Percentiles rank a stretch among this genome's conserved stretches.
phyloP scores from a whole-genome alignment of 1,140 invertebrate genomes.

The Procambarus clarkii region DNA sequence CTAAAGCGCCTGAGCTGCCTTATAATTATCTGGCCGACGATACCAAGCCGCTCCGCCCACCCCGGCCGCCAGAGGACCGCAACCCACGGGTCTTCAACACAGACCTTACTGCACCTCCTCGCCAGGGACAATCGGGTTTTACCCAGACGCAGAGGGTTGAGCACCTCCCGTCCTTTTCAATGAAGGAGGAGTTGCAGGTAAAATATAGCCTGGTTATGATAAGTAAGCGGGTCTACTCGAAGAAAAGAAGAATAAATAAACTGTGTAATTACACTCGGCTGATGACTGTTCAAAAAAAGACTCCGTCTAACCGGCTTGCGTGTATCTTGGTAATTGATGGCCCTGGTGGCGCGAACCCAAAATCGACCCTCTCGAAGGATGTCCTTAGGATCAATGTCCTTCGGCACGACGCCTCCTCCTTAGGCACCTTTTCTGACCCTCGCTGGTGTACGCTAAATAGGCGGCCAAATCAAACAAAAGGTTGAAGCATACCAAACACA shows the following conservation, averaged over 20 bases:
- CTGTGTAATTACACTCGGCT: conserved; percentile 66
- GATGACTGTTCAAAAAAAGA: conserved; percentile 63
- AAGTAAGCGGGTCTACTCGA: conserved; percentile 68
- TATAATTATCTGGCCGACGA: conserved; percentile 66
- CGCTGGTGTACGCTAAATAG: conserved; percentile 61
- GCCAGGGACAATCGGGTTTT: background rate
- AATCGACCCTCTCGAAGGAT: background rate
- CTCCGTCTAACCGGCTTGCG: conserved; percentile 32
- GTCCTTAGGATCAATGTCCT: conserved; percentile 17
- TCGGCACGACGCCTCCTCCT: background rate
- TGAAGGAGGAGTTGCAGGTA: conserved; percentile 66
- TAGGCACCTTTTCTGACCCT: conserved; percentile 36
- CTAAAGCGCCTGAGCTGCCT: conserved; percentile 65
- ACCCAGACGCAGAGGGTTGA: background rate
- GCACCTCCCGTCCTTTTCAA: conserved; percentile 33
- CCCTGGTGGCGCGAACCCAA: background rate
- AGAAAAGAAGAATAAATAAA: conserved; percentile 70
- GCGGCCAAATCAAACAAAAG: conserved; percentile 68
- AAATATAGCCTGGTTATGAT: conserved; percentile 68
- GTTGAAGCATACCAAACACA: conserved; percentile 67
- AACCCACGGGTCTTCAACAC: background rate
- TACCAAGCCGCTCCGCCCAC: conserved; percentile 54
- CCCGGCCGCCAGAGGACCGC: background rate
- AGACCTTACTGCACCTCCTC: background rate
- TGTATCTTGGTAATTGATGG: conserved; percentile 42